Evolutionary conservation across 2,888 invertebrate species (phyloP), one percentile per base, ranked within the genome.

Genomic region (Scelioninae gen. 2): DNA sequence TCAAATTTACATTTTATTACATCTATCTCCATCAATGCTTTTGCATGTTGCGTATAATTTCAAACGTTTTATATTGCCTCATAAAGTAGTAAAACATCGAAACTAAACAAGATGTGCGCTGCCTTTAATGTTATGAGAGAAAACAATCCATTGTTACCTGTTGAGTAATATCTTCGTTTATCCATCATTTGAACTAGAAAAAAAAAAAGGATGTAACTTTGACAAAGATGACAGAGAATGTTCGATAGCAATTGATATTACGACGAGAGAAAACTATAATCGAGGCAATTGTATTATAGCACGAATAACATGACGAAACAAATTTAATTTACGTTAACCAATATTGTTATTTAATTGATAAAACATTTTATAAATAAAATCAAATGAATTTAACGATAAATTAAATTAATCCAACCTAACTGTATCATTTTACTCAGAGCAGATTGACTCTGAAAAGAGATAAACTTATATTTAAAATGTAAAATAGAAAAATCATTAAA

Each of bases 111-210:
- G 55, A 55, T 22, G 13, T 22, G 2, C 39, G 22, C 16, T 9
- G 7, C 18, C 9, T 43, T 58, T 18, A 19, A 46, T 37, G n/a
- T 46, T 58, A 15, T 16, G 37, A 58, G 35, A 15, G 28, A 60
- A 60, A 60, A 46, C 37, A 19, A 60, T 25, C 15, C 46, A 45
- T 45, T 58, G 35, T 45, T 45, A 45, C 10, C 16, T 13, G 18
- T 60, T 60, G 11, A 15, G 58, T 37, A 60, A 60, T 25, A 60
- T 22, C 37, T 46, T 60, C 46, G 16, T 46, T 25, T 25, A 9
- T 41, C 3, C 31, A 15, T 31, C 31, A 48, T 35, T 35, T 35
- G 2, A 35, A 7, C 19, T 18, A 18, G 2, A 11, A 16, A 10
- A n/a, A 43, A 19, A 43, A 43, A 43, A 11, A 6, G n/a, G 2